Conservation (phyloP, 53 echinoderm and acorn worm genomes). For the Apostichopus leukothele region DNA sequence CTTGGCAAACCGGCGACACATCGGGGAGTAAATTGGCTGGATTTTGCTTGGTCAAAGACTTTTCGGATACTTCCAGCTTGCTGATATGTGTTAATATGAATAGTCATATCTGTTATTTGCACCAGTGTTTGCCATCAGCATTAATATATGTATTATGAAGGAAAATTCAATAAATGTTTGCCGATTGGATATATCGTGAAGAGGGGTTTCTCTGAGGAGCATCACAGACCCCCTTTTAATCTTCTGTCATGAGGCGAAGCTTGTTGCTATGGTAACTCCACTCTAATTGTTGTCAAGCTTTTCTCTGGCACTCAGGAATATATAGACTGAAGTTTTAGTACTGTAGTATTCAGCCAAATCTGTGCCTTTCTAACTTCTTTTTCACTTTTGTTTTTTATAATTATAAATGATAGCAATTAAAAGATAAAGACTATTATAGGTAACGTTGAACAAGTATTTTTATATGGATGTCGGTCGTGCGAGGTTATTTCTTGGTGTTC, state of each 20-base stretch:
- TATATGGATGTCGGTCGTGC: background rate
- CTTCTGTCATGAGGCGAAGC: background rate
- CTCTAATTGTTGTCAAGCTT: background rate
- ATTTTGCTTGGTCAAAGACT: too few species aligned
- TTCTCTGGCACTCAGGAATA: constrained; percentile 2
- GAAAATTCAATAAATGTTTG: too few species aligned
- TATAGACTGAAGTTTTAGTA: constrained; percentile 13
- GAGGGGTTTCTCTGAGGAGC: too few species aligned
- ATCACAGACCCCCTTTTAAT: background rate
- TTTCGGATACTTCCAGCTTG: too few species aligned
- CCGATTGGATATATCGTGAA: too few species aligned
- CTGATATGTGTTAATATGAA: too few species aligned
- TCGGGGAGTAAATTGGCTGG: too few species aligned
- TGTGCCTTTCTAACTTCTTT: constrained; percentile 23
- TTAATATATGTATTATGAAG: too few species aligned
- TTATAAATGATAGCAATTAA: background rate
- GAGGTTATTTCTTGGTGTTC: background rate
- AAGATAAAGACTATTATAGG: background rate
- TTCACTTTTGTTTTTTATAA: background rate
- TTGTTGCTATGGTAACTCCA: background rate
- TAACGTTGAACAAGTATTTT: background rate
- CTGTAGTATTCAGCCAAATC: constrained; percentile 39
- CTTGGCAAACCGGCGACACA: too few species aligned
- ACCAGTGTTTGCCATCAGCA: too few species aligned
- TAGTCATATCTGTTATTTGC: too few species aligned